These are phyloP conservation scores for Danio tinwini DNA, from an alignment of 2,797 vertebrate species.

Conservation along the genomic window DNA sequence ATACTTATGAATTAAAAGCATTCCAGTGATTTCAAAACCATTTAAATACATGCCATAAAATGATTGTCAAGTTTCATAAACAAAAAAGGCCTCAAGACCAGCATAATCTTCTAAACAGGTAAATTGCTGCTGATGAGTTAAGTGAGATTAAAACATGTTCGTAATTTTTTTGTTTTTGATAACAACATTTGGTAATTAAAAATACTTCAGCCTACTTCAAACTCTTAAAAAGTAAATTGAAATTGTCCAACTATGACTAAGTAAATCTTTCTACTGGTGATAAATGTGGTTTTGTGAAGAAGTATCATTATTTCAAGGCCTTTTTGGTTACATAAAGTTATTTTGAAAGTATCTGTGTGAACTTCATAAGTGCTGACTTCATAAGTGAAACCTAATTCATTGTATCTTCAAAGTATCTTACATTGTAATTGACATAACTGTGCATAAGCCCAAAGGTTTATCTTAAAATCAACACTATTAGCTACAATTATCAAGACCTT, in stretches of 20 bases:
- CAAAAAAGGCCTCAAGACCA: too few species aligned
- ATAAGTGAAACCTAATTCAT: background rate
- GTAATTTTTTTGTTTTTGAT: too few species aligned
- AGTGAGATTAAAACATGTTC: too few species aligned
- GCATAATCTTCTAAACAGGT: too few species aligned
- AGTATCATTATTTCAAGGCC: background rate
- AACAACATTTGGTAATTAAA: too few species aligned
- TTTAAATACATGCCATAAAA: too few species aligned
- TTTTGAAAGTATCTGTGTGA: background rate
- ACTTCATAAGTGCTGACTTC: background rate
- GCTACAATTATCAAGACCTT: background rate
- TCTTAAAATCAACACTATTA: background rate
- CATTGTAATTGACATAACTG: background rate
- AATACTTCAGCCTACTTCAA: background rate
- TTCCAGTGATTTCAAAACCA: too few species aligned
- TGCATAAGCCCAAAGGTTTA: background rate
- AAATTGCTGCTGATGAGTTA: too few species aligned
- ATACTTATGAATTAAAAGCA: too few species aligned
- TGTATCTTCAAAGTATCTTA: background rate
- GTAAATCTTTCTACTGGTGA: slow-evolving; percentile 4
- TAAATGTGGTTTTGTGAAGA: slow-evolving; percentile 19
- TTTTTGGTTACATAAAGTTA: slow-evolving; percentile 2
- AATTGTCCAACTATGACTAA: slow-evolving; percentile 17
- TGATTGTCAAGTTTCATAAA: too few species aligned
- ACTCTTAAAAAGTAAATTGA: slow-evolving; percentile 7